Evolutionary conservation across 1,140 invertebrate species (phyloP).

Genomic region (Orchestia grillus): DNA sequence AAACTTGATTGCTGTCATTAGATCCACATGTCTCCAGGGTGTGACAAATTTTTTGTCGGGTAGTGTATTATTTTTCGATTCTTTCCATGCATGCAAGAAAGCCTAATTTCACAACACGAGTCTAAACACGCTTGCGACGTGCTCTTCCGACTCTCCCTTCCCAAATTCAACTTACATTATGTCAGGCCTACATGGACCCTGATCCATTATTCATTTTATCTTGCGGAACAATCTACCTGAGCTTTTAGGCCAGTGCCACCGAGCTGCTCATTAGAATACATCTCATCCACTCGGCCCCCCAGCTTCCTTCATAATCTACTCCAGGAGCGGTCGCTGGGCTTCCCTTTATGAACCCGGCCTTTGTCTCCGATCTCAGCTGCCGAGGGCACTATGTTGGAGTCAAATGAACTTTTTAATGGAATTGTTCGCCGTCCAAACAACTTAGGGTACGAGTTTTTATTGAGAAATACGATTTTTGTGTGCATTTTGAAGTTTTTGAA

Average conservation of each 20-base stretch:
- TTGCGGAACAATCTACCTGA: constrained; percentile 7
- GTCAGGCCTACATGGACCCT: not conserved
- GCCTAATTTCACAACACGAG: not conserved
- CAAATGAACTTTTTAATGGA: not conserved
- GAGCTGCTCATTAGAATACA: constrained; percentile 40
- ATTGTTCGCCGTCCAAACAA: not conserved
- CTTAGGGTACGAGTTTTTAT: not conserved
- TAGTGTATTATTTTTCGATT: not conserved
- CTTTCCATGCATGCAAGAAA: not conserved
- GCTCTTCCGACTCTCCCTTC: not conserved
- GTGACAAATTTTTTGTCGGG: too few species aligned
- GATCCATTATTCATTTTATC: constrained; percentile 36
- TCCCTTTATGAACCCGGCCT: constrained; percentile 7
- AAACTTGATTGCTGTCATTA: too few species aligned
- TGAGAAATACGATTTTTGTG: not conserved
- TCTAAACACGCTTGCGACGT: not conserved
- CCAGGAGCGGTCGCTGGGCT: not conserved
- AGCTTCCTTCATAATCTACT: constrained; percentile 29
- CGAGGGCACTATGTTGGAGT: not conserved
- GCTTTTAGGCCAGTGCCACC: not conserved
- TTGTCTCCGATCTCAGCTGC: not conserved
- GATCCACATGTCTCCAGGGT: too few species aligned
- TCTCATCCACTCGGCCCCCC: constrained; percentile 4
- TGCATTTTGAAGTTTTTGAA: not conserved
- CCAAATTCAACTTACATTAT: not conserved